Evolutionary conservation across 1,140 invertebrate species (phyloP).

Genomic region (Cydia splendana): DNA sequence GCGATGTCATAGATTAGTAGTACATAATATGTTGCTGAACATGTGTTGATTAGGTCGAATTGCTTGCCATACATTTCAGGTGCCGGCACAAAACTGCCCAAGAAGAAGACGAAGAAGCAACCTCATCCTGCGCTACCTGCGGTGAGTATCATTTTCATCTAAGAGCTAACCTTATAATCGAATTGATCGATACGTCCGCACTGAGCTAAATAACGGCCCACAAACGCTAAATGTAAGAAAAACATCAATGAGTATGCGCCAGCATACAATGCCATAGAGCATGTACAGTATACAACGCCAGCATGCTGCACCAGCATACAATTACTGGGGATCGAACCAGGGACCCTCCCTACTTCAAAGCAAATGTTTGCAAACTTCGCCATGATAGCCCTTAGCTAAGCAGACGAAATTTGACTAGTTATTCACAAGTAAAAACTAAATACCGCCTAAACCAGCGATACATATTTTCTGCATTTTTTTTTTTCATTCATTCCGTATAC

Average conservation of each 20-base stretch:
- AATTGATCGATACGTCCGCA: neutral
- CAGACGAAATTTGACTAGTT: too few species aligned
- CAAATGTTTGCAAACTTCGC: too few species aligned
- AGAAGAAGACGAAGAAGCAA: conserved; percentile 77
- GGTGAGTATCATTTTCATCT: conserved; percentile 51
- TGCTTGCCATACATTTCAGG: conserved; percentile 53
- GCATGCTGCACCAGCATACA: too few species aligned
- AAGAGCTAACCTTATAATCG: neutral
- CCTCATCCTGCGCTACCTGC: conserved; percentile 52
- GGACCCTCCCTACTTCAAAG: too few species aligned
- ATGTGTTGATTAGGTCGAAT: neutral
- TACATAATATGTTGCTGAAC: neutral
- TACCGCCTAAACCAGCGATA: too few species aligned
- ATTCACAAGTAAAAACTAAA: too few species aligned
- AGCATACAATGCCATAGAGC: too few species aligned
- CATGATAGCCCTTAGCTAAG: too few species aligned
- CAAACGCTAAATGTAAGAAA: neutral
- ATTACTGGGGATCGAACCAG: too few species aligned
- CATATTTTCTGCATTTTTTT: too few species aligned
- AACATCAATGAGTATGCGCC: neutral
- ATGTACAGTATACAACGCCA: too few species aligned
- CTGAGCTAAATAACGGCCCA: neutral
- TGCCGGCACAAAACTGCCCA: conserved; percentile 60
- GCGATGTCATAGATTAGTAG: neutral
- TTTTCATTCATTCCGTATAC: too few species aligned